Conservation (phyloP, 1,140 invertebrate genomes). For the Triops longicaudatus region DNA sequence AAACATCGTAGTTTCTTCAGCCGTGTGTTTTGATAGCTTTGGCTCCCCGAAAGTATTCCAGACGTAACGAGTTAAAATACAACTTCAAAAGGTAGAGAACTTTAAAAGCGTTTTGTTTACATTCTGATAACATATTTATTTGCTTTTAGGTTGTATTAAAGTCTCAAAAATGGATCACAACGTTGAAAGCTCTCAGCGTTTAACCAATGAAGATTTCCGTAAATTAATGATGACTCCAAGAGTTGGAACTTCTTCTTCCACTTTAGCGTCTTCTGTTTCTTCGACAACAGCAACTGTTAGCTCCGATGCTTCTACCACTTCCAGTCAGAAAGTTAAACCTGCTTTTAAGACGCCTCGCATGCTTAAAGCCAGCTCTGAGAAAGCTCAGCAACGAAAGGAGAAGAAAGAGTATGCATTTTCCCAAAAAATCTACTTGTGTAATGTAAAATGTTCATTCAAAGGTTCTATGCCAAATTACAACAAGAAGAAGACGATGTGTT, state of each 20-base stretch:
- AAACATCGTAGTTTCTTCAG: too few species aligned
- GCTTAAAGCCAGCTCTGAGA: constrained; percentile 36
- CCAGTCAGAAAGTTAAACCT: constrained; percentile 19
- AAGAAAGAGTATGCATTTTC: constrained; percentile 56
- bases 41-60: too few species aligned
- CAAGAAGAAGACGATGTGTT: constrained; percentile 93
- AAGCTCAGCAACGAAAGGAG: constrained; percentile 59
- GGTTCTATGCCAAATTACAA: constrained; percentile 88
- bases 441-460: constrained; percentile 31
- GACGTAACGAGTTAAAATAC: too few species aligned
- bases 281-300: constrained; percentile 30
- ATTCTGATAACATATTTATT: too few species aligned
- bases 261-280: constrained; percentile 28
- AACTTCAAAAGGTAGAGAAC: too few species aligned
- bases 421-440: constrained; percentile 17
- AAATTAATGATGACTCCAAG: constrained; percentile 91
- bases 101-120: too few species aligned
- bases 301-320: constrained; percentile 17
- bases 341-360: constrained; percentile 28
- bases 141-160: background rate
- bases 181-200: constrained; percentile 33
- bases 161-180: background rate
- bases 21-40: too few species aligned
- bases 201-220: constrained; percentile 95
- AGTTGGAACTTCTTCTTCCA: constrained; percentile 30